Conservation (phyloP, 2,113 vertebrate genomes). For the Cavia porcellus region DNA sequence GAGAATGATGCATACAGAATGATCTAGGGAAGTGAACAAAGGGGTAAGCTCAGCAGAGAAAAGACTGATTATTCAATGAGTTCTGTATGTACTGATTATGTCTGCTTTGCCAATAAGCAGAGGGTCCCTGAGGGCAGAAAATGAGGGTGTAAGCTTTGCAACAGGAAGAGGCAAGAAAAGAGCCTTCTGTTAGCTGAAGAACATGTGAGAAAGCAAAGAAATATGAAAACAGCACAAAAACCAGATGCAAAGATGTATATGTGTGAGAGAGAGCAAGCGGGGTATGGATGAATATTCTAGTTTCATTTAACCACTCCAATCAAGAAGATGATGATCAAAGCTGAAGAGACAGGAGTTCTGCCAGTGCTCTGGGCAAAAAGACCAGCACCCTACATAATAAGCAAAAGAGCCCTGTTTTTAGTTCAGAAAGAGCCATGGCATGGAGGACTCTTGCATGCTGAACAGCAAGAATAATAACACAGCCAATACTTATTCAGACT, state of each 20-base stretch:
- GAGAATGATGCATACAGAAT: conserved; percentile 8
- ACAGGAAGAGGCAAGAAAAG: conserved; percentile 64
- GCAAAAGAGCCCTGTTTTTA: neutral
- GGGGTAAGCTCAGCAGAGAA: conserved; percentile 54
- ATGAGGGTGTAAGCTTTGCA: conserved; percentile 39
- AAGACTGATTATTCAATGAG: conserved; percentile 26
- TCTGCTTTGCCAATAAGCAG: conserved; percentile 64
- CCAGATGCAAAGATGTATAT: neutral
- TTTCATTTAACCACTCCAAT: neutral
- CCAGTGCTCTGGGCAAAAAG: neutral
- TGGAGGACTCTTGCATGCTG: neutral
- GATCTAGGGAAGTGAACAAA: conserved; percentile 28
- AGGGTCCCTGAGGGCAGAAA: conserved; percentile 58
- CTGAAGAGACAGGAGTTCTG: neutral
- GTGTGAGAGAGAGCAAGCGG: no score
- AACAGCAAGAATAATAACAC: conserved; percentile 2
- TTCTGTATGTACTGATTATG: conserved; percentile 33
- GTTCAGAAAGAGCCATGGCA: conserved; percentile 7
- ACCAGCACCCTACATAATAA: neutral
- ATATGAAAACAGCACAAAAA: conserved; percentile 30
- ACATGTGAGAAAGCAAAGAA: conserved; percentile 38
- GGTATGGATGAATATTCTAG: neutral
- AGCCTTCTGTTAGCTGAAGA: conserved; percentile 39
- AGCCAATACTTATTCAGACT: conserved; percentile 14
- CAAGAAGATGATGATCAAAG: neutral